A percentile compares a stretch with the other conserved stretches of the same genome.
Evolutionary conservation across 1,140 invertebrate species (phyloP).

Genomic region (Achatina immaculata): DNA sequence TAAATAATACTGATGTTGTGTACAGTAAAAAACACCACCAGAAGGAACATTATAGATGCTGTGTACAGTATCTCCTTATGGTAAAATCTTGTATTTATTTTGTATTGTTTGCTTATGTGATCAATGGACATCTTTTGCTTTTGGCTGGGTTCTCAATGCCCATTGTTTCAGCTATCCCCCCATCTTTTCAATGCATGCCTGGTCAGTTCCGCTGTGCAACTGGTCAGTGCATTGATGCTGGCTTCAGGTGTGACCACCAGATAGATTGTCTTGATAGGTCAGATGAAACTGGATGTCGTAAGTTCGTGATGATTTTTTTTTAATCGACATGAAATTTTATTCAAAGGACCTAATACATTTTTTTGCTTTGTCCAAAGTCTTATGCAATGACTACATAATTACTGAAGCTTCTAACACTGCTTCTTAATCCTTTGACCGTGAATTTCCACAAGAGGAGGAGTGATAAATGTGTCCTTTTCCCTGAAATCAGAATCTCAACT

Average conservation of each 20-base stretch:
- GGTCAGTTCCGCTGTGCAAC: slow-evolving; percentile 73
- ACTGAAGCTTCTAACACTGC: slow-evolving; percentile 6
- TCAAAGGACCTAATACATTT: neutral
- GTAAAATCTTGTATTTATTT: neutral
- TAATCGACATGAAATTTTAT: neutral
- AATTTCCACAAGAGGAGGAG: too few species aligned
- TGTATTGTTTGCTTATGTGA: neutral
- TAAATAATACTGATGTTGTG: too few species aligned
- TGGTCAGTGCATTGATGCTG: slow-evolving; percentile 71
- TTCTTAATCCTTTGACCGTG: too few species aligned
- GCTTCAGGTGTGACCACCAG: slow-evolving; percentile 59
- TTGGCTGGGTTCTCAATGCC: neutral
- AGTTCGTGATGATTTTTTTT: neutral
- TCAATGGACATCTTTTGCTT: neutral
- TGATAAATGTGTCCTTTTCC: too few species aligned
- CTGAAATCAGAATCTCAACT: too few species aligned
- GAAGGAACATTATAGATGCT: neutral
- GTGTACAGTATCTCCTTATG: neutral
- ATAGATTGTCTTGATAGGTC: slow-evolving; percentile 68
- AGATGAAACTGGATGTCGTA: slow-evolving; percentile 78
- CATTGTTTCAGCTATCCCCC: slow-evolving; percentile 41
- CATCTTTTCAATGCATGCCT: slow-evolving; percentile 39
- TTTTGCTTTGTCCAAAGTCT: neutral
- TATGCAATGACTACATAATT: neutral
- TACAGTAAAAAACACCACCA: too few species aligned